These are phyloP conservation scores for Rhinogobio ventralis DNA, from an alignment of 2,797 vertebrate species.

Conservation along the genomic window DNA sequence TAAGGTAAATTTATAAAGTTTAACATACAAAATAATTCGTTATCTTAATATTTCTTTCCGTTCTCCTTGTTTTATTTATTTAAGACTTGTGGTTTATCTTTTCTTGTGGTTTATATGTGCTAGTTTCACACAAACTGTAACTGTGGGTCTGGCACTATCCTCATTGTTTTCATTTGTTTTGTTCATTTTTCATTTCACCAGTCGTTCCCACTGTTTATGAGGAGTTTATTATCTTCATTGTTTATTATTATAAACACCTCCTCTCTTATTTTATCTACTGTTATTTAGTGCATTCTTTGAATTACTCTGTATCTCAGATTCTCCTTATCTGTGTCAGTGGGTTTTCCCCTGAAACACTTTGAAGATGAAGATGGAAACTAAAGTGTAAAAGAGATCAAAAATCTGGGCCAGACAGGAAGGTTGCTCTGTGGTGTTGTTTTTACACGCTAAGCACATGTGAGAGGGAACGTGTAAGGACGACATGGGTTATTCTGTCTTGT, in stretches of 20 bases:
- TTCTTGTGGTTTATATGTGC: constrained; percentile 41
- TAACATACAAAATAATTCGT: constrained; percentile 5
- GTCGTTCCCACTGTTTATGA: not conserved
- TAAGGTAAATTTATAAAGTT: not conserved
- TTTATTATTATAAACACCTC: not conserved
- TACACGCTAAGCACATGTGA: constrained; percentile 35
- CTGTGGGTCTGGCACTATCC: not conserved
- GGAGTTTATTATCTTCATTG: not conserved
- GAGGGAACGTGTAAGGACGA: constrained; percentile 28
- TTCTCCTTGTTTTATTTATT: not conserved
- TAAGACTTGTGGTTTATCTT: constrained; percentile 34
- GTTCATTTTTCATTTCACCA: not conserved
- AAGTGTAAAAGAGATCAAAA: constrained; percentile 51
- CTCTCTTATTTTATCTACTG: not conserved
- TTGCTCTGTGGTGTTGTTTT: constrained; percentile 9
- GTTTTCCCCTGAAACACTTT: constrained; percentile 65
- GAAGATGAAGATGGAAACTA: constrained; percentile 65
- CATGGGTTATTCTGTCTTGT: constrained; percentile 11
- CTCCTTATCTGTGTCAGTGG: constrained; percentile 22
- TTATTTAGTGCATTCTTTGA: constrained; percentile 1
- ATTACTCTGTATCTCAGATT: constrained; percentile 1
- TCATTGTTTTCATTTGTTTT: constrained; percentile 3
- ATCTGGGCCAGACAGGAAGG: constrained; percentile 41
- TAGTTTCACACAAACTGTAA: constrained; percentile 41
- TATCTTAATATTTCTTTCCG: not conserved